Percentiles rank a stretch among this genome's conserved stretches.
phyloP scores from a whole-genome alignment of 35 echinoderm and acorn worm genomes.

The Diadema setosum region DNA sequence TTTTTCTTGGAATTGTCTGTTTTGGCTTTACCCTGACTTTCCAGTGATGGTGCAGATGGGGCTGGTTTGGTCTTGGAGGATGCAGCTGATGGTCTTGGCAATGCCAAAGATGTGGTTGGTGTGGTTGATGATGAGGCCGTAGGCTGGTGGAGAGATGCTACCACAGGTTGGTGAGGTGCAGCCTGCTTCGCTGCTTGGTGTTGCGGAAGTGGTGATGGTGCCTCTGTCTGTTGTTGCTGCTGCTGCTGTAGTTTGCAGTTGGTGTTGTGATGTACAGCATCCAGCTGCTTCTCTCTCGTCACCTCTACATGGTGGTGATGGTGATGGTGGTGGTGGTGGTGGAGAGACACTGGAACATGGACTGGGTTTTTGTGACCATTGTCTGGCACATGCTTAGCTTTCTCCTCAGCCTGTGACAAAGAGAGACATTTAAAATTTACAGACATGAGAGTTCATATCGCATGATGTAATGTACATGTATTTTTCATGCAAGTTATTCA shows the following conservation, averaged over 20 bases:
- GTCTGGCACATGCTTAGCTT: conserved; percentile 9
- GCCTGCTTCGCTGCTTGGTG: background rate
- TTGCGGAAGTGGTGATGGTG: background rate
- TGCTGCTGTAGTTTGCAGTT: background rate
- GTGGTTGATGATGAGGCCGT: background rate
- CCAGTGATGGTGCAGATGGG: background rate
- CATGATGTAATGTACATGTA: no score
- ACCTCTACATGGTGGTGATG: background rate
- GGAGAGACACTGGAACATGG: background rate
- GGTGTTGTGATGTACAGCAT: background rate
- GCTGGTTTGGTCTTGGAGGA: background rate
- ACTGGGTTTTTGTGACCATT: background rate
- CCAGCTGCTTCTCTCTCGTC: background rate
- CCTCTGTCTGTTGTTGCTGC: background rate
- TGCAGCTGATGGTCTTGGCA: background rate
- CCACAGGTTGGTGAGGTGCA: background rate
- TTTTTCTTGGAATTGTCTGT: background rate
- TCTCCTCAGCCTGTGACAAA: conserved; percentile 85
- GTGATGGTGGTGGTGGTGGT: conserved; percentile 12
- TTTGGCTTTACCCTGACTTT: background rate
- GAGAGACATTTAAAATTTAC: no score
- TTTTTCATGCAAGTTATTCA: no score
- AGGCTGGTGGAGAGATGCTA: background rate
- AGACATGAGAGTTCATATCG: no score
- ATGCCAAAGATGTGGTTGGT: background rate